Evolutionary conservation across 2,113 vertebrate genomes (phyloP).

Genomic region (Poeciliopsis occidentalis): DNA sequence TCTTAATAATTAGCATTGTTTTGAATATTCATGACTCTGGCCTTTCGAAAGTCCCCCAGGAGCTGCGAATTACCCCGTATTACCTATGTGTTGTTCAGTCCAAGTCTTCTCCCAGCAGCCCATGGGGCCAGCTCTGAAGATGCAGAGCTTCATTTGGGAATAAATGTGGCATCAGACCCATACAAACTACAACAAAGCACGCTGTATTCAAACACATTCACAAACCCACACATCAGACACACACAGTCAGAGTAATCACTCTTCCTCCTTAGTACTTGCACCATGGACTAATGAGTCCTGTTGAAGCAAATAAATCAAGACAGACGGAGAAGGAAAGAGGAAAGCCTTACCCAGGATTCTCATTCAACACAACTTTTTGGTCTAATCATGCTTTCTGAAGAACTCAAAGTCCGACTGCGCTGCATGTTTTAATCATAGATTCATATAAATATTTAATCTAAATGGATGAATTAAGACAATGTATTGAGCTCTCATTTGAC

Average conservation of each 20-base stretch:
- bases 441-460: slow-evolving; percentile 44
- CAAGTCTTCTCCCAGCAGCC: slow-evolving; percentile 37
- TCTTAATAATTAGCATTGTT: slow-evolving; percentile 60
- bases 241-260: slow-evolving; percentile 48
- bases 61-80: slow-evolving; percentile 41
- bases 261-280: slow-evolving; percentile 56
- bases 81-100: slow-evolving; percentile 53
- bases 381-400: not conserved
- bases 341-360: slow-evolving; percentile 7
- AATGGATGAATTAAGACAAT: slow-evolving; percentile 24
- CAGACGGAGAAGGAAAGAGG: slow-evolving; percentile 11
- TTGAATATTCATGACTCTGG: slow-evolving; percentile 74
- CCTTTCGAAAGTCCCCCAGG: slow-evolving; percentile 61
- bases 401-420: not conserved
- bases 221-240: slow-evolving; percentile 7
- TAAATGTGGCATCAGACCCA: slow-evolving; percentile 49
- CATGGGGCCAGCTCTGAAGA: slow-evolving; percentile 35
- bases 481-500: not conserved
- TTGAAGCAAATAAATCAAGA: slow-evolving; percentile 43
- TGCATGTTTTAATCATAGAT: slow-evolving; percentile 21
- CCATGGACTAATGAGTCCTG: slow-evolving; percentile 58
- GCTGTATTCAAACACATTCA: slow-evolving; percentile 19
- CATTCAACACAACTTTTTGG: not conserved
- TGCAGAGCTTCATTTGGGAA: slow-evolving; percentile 49
- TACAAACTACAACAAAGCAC: slow-evolving; percentile 5